Percentiles rank a stretch among this genome's conserved stretches.
Evolutionary conservation across 2,797 vertebrate genomes (phyloP).

Genomic region (Apogon hyalosoma): DNA sequence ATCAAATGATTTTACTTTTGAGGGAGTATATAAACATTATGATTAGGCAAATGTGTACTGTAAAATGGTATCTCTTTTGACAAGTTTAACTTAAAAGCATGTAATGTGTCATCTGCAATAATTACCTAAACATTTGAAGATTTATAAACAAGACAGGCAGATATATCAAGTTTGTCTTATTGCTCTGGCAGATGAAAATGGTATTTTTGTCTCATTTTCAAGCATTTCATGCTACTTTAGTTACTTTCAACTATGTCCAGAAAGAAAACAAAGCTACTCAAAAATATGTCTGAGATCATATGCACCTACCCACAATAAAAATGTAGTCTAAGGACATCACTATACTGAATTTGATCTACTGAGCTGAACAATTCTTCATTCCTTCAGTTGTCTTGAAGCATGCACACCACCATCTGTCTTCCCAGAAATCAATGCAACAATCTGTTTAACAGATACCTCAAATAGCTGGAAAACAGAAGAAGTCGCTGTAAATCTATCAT

Average conservation of each 20-base stretch:
- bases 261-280: slow-evolving; percentile 76
- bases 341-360: slow-evolving; percentile 86
- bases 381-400: slow-evolving; percentile 83
- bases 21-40: slow-evolving; percentile 18
- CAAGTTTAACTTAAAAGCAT: slow-evolving; percentile 10
- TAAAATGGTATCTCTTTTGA: slow-evolving; percentile 12
- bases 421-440: slow-evolving; percentile 86
- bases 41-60: slow-evolving; percentile 9
- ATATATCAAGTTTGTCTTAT: slow-evolving; percentile 62
- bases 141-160: slow-evolving; percentile 41
- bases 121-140: slow-evolving; percentile 36
- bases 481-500: slow-evolving; percentile 86
- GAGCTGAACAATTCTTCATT: slow-evolving; percentile 87
- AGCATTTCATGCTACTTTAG: slow-evolving; percentile 68
- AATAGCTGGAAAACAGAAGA: slow-evolving; percentile 83
- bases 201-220: slow-evolving; percentile 73
- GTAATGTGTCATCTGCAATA: slow-evolving; percentile 16
- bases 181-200: slow-evolving; percentile 54
- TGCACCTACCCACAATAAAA: slow-evolving; percentile 79
- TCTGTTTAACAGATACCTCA: slow-evolving; percentile 88
- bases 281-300: slow-evolving; percentile 79
- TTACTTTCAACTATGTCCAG: slow-evolving; percentile 82
- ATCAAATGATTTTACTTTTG: slow-evolving; percentile 15
- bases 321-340: slow-evolving; percentile 79
- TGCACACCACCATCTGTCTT: slow-evolving; percentile 86